Evolutionary conservation across 2,113 vertebrate species (phyloP).

Genomic region (Notechis scutatus): DNA sequence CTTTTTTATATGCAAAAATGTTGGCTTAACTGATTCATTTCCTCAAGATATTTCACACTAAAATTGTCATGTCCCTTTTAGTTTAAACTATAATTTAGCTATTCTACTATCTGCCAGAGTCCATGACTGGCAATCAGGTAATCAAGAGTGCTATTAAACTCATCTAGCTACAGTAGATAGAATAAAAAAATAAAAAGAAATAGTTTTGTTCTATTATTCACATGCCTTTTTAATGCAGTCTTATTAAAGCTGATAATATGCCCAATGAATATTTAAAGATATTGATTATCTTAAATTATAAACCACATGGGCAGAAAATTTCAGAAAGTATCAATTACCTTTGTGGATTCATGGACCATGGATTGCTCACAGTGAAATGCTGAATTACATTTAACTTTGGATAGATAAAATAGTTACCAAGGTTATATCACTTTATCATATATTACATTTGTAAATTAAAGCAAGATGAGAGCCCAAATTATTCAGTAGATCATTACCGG

Average conservation of each 20-base stretch:
- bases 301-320: background rate
- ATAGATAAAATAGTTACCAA: background rate
- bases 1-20: slow-evolving; percentile 8
- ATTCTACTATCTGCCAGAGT: background rate
- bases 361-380: background rate
- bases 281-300: background rate
- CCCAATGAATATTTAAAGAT: background rate
- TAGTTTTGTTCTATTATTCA: background rate
- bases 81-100: slow-evolving; percentile 8
- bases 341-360: background rate
- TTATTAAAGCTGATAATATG: background rate
- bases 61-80: slow-evolving; percentile 5
- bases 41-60: background rate
- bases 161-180: background rate
- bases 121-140: background rate
- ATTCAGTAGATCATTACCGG: background rate
- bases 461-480: background rate
- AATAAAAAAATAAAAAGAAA: background rate
- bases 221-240: background rate
- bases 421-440: background rate
- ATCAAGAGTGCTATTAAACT: background rate
- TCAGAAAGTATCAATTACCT: background rate
- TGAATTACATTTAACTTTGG: background rate
- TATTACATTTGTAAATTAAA: background rate
- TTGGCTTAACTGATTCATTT: background rate